phyloP scores from a whole-genome alignment of 2,888 invertebrate genomes.

The Hesperia comma region DNA sequence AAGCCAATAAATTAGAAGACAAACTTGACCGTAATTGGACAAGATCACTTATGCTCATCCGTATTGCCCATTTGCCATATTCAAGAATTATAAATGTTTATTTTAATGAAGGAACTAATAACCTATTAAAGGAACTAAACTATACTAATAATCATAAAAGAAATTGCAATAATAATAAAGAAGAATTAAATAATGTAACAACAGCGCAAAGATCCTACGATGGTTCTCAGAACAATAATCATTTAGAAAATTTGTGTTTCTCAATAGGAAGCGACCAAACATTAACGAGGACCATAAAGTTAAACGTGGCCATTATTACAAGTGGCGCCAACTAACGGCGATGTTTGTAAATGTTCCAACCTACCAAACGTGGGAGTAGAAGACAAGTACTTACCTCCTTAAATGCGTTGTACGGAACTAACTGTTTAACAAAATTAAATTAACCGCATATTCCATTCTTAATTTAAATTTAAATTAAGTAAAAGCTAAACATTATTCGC shows the following conservation, averaged over 20 bases:
- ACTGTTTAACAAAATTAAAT: not conserved
- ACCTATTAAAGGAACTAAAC: too few relatives aligned
- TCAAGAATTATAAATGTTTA: too few relatives aligned
- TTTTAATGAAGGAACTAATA: too few relatives aligned
- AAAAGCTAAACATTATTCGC: not conserved
- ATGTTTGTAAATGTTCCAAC: constrained; percentile 27
- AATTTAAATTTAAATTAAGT: not conserved
- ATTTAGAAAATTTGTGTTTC: constrained; percentile 24
- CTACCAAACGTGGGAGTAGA: constrained; percentile 16
- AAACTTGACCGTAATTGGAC: too few relatives aligned
- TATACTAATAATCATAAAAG: not conserved
- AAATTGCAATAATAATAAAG: not conserved
- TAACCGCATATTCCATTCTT: not conserved
- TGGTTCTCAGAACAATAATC: constrained; percentile 10
- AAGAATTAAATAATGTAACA: not conserved
- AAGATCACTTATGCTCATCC: too few relatives aligned
- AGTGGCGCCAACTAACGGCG: constrained; percentile 46
- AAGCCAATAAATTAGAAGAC: too few relatives aligned
- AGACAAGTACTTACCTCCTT: constrained; percentile 6
- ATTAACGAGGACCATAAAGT: constrained; percentile 44
- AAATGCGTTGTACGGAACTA: not conserved
- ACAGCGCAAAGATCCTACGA: not conserved
- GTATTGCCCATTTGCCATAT: too few relatives aligned
- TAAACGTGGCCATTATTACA: constrained; percentile 44
- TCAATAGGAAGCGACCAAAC: constrained; percentile 33